Conservation (phyloP, 23 tunicate genomes). For the Trididemnum clinides region DNA sequence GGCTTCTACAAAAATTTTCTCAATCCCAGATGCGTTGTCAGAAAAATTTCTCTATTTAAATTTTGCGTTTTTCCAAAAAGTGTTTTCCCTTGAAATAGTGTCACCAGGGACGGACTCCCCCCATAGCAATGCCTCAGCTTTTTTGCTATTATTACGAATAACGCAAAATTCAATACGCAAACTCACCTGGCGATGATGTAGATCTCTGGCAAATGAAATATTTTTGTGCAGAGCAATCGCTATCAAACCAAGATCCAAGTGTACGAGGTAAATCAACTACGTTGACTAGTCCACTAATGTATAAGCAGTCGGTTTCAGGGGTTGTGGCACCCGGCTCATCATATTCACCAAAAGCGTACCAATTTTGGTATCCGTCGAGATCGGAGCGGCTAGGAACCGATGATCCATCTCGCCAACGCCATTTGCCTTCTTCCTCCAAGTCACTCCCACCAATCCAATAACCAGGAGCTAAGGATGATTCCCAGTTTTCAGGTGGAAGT, state of each 20-base stretch:
- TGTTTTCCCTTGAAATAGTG: too few species aligned
- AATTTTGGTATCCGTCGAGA: constrained; percentile 35
- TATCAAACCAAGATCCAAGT: constrained; percentile 50
- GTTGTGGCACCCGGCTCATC: constrained; percentile 27
- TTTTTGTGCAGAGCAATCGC: constrained; percentile 20
- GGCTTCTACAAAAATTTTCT: too few species aligned
- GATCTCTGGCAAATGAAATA: constrained; percentile 40
- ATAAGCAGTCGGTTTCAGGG: constrained; percentile 29
- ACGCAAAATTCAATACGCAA: too few species aligned
- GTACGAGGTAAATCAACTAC: neutral
- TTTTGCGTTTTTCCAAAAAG: too few species aligned
- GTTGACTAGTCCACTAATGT: constrained; percentile 10
- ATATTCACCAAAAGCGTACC: constrained; percentile 3
- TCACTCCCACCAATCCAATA: constrained; percentile 69
- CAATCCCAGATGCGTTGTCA: too few species aligned
- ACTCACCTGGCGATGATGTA: neutral
- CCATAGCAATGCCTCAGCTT: too few species aligned
- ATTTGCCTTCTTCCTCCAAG: constrained; percentile 18
- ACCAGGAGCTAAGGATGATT: constrained; percentile 27
- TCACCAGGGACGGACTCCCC: too few species aligned
- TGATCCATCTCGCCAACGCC: constrained; percentile 44
- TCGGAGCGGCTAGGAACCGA: neutral
- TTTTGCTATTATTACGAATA: too few species aligned
- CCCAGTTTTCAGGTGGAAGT: constrained; percentile 31
- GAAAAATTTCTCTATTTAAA: too few species aligned